Percentiles rank a stretch among this genome's conserved stretches.
Evolutionary conservation across 1,140 invertebrate genomes (phyloP).

Genomic region (Lasioglossum albipes): DNA sequence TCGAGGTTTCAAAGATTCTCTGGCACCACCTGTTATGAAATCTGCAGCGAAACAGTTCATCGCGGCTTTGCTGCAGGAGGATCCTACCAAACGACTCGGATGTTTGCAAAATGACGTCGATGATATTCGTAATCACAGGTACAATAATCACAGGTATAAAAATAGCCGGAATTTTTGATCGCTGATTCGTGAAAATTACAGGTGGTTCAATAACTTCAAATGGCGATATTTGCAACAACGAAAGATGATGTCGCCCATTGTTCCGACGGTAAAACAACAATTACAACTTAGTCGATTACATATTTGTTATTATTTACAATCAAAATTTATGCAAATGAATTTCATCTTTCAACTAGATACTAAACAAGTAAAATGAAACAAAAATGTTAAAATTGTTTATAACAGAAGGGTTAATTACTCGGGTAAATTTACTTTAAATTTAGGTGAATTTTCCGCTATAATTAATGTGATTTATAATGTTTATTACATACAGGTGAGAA

Average conservation of each 20-base stretch:
- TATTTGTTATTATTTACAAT: too few relatives aligned
- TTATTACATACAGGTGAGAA: conserved; percentile 54
- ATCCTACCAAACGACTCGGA: conserved; percentile 85
- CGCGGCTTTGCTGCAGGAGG: conserved; percentile 82
- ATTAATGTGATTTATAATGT: too few relatives aligned
- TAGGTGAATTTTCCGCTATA: too few relatives aligned
- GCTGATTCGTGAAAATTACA: conserved; percentile 56
- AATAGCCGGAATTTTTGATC: conserved; percentile 1
- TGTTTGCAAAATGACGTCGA: conserved; percentile 83
- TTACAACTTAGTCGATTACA: too few relatives aligned
- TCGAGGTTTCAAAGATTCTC: conserved; percentile 88
- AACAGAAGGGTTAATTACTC: too few relatives aligned
- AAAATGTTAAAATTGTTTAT: too few relatives aligned
- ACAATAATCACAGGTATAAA: conserved; percentile 26
- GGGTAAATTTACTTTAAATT: too few relatives aligned
- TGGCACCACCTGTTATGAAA: conserved; percentile 82
- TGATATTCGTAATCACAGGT: conserved; percentile 86
- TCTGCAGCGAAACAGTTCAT: conserved; percentile 81
- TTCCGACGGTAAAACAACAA: conserved; percentile 82
- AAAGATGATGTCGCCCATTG: conserved; percentile 86
- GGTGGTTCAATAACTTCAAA: conserved; percentile 93
- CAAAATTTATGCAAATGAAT: too few relatives aligned
- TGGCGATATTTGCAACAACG: conserved; percentile 88
- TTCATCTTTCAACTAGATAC: too few relatives aligned
- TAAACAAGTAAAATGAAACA: too few relatives aligned